Percentiles rank a stretch among this genome's conserved stretches.
These are phyloP conservation scores for Drosophila truncata DNA, from an alignment of 1,140 invertebrate genomes.

Conservation along the genomic window DNA sequence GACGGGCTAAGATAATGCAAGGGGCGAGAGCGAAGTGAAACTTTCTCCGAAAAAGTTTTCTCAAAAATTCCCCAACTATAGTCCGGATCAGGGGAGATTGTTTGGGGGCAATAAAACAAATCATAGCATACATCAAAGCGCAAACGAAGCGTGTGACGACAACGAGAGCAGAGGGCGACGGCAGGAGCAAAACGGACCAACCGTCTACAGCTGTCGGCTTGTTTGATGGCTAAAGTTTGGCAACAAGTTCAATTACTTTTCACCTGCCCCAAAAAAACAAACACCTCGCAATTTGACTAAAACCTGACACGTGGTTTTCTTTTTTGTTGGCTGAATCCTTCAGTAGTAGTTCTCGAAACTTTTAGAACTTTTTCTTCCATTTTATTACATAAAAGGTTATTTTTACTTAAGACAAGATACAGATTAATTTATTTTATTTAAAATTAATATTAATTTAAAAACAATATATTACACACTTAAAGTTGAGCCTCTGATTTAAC, in stretches of 20 bases:
- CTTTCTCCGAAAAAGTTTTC: conserved; percentile 58
- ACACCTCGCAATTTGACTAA: conserved; percentile 36
- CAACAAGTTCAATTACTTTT: conserved; percentile 78
- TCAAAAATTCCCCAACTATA: conserved; percentile 48
- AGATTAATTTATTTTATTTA: background rate
- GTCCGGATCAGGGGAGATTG: background rate
- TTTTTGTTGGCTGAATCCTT: conserved; percentile 16
- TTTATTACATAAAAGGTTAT: background rate
- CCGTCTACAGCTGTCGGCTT: conserved; percentile 66
- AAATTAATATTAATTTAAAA: background rate
- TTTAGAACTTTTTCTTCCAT: background rate
- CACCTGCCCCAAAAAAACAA: conserved; percentile 61
- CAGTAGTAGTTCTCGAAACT: background rate
- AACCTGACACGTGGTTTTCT: conserved; percentile 47
- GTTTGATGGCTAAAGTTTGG: conserved; percentile 75
- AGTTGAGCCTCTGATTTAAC: background rate
- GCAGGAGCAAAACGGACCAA: conserved; percentile 22
- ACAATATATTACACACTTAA: background rate
- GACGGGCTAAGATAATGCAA: conserved; percentile 49
- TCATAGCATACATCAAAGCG: conserved; percentile 75
- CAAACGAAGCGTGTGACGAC: conserved; percentile 55
- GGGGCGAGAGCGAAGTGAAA: conserved; percentile 16
- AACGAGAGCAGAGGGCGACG: background rate
- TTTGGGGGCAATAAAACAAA: conserved; percentile 51
- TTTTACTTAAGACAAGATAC: background rate